Base-by-base conservation (phyloP, 2,797 vertebrate genomes). In the Girardinus metallicus region DNA sequence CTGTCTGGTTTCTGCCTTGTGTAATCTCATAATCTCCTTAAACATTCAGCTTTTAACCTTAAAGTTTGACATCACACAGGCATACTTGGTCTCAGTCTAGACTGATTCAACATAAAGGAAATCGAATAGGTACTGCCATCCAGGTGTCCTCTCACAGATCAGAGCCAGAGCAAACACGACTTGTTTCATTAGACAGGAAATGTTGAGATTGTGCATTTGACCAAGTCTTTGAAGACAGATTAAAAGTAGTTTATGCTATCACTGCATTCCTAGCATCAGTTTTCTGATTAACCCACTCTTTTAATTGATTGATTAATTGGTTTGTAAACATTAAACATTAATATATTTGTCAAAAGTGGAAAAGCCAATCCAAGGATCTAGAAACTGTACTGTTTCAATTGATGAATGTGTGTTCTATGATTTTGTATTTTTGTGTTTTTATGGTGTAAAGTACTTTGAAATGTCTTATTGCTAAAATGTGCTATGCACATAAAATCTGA, bases 21-120 rank as follows among this genome's bases (percentile, higher is more conserved):
- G 31, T 88, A 76, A 88, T 80, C 2, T 1, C 60, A 88, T 91
- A 53, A 85, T 82, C 36, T 26, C 60, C 23, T 77, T 34, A 44
- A 82, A 78, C 57, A 78, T 51, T 82, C 80, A 57, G 76, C 44
- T 70, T 79, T 78, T 62, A 78, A 83, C 51, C n/a, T 77, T 76
- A 51, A 74, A 76, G 34, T 79, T 57, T 57, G 53, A 75, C 29
- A 84, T 47, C 80, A 83, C 75, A 29, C 70, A 76, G 71, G 29
- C 71, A 23, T 8, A 78, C 11, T 21, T 53, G 55, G 43, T 72
- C 62, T 62, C 43, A 2, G 0, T 23, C n/a, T 31, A 23, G 36
- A 68, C 15, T 41, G 36, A 26, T 74, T 34, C n/a, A 53, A 74
- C 11, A 53, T 26, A 74, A 36, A 49, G 49, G 36, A 80, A 60